A percentile compares a stretch with the other conserved stretches of the same genome.
These are phyloP conservation scores for Heliocidaris erythrogramma DNA, from an alignment of 35 echinoderm and acorn worm species.

Conservation along the genomic window DNA sequence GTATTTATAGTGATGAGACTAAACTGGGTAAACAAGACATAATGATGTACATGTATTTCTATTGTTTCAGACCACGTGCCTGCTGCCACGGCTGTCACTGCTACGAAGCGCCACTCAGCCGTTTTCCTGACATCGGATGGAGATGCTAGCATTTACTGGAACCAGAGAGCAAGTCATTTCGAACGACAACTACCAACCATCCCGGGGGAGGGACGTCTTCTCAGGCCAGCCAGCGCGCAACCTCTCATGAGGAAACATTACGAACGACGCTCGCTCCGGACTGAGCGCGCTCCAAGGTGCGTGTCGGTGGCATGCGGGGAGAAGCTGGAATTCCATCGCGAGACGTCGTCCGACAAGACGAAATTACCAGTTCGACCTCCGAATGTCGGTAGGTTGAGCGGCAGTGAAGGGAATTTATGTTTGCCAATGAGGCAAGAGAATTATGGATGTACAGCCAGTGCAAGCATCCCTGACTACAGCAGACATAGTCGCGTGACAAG, in stretches of 20 bases:
- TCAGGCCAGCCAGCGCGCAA: slow-evolving; percentile 43
- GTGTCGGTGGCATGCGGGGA: slow-evolving; percentile 42
- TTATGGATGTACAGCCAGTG: slow-evolving; percentile 23
- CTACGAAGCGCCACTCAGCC: slow-evolving; percentile 38
- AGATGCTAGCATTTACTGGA: slow-evolving; percentile 44
- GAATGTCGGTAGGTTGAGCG: slow-evolving; percentile 36
- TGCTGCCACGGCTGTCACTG: not conserved
- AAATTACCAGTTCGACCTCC: slow-evolving; percentile 31
- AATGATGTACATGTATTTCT: not conserved
- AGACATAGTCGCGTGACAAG: not conserved
- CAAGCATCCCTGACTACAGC: slow-evolving; percentile 37
- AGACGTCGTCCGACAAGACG: not conserved
- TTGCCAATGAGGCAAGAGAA: slow-evolving; percentile 28
- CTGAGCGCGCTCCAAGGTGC: slow-evolving; percentile 27
- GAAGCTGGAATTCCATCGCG: not conserved
- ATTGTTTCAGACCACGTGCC: slow-evolving; percentile 10
- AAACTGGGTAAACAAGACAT: not conserved
- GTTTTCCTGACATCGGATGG: slow-evolving; percentile 25
- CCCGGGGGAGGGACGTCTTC: slow-evolving; percentile 29
- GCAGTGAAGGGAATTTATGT: slow-evolving; percentile 43
- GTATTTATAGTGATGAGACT: too few relatives aligned
- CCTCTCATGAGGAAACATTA: slow-evolving; percentile 36
- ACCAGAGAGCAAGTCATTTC: slow-evolving; percentile 29
- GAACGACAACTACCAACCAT: slow-evolving; percentile 39
- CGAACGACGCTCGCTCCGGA: slow-evolving; percentile 16